Evolutionary conservation across 2,797 vertebrate genomes (phyloP).

Genomic region (Fundulus diaphanus): DNA sequence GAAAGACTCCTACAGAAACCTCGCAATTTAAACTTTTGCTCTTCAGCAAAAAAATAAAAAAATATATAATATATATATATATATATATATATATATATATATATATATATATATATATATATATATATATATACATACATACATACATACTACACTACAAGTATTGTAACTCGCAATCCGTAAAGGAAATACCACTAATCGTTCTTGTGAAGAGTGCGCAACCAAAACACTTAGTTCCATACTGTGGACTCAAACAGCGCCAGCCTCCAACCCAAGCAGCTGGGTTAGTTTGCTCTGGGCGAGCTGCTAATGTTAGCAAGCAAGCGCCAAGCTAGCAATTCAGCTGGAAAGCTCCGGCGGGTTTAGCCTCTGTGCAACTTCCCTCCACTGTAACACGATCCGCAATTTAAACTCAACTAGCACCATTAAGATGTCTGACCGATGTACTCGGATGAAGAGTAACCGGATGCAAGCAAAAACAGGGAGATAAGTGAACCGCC

Average conservation of each 20-base stretch:
- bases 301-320: conserved; percentile 39
- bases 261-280: conserved; percentile 60
- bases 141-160: background rate
- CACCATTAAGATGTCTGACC: background rate
- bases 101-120: too few species aligned
- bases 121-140: too few species aligned
- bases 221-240: background rate
- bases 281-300: conserved; percentile 25
- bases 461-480: background rate
- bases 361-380: conserved; percentile 30
- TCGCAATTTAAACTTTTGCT: background rate
- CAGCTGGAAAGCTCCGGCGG: conserved; percentile 42
- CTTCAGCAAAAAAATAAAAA: background rate
- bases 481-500: background rate
- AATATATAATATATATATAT: too few species aligned
- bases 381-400: conserved; percentile 9
- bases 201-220: background rate
- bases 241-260: conserved; percentile 61
- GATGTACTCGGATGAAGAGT: background rate
- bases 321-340: conserved; percentile 22
- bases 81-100: too few species aligned
- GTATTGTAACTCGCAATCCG: background rate
- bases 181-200: conserved; percentile 7
- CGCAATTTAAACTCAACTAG: background rate
- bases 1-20: too few species aligned